Evolutionary conservation across 2,113 vertebrate genomes (phyloP).

Genomic region (Verasper variegatus): DNA sequence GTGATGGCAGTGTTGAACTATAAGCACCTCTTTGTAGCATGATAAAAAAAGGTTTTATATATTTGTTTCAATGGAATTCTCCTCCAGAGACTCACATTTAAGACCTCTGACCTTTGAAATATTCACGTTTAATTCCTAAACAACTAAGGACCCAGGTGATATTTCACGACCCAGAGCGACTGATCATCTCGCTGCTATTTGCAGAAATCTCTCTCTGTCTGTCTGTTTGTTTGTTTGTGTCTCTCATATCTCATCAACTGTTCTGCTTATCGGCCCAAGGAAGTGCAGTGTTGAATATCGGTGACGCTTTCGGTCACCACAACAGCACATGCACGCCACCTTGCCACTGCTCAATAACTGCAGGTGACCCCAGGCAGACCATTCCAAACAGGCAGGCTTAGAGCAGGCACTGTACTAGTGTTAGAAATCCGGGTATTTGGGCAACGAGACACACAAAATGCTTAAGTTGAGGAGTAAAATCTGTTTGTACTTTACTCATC

Average conservation of each 20-base stretch:
- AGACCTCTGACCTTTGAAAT: slow-evolving; percentile 57
- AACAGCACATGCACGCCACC: too few species aligned
- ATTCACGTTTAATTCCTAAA: slow-evolving; percentile 37
- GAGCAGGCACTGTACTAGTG: too few species aligned
- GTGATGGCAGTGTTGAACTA: neutral
- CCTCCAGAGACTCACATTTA: neutral
- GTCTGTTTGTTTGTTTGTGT: neutral
- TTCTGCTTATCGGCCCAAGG: too few species aligned
- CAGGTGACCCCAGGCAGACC: too few species aligned
- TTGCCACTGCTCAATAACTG: too few species aligned
- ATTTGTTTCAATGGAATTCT: slow-evolving; percentile 13
- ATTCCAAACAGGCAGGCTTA: too few species aligned
- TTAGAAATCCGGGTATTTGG: too few species aligned
- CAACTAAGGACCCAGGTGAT: neutral
- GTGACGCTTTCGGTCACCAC: too few species aligned
- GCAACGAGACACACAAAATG: too few species aligned
- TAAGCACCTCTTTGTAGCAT: neutral
- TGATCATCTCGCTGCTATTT: slow-evolving; percentile 15
- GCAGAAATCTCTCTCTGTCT: neutral
- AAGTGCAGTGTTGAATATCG: neutral
- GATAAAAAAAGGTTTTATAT: neutral
- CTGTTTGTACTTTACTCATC: neutral
- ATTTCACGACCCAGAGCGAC: slow-evolving; percentile 29
- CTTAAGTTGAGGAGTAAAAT: neutral
- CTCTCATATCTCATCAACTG: too few species aligned